Percentiles rank a stretch among this genome's conserved stretches.
Conservation (phyloP, 2,888 invertebrate genomes). For the Drosophila testacea region DNA sequence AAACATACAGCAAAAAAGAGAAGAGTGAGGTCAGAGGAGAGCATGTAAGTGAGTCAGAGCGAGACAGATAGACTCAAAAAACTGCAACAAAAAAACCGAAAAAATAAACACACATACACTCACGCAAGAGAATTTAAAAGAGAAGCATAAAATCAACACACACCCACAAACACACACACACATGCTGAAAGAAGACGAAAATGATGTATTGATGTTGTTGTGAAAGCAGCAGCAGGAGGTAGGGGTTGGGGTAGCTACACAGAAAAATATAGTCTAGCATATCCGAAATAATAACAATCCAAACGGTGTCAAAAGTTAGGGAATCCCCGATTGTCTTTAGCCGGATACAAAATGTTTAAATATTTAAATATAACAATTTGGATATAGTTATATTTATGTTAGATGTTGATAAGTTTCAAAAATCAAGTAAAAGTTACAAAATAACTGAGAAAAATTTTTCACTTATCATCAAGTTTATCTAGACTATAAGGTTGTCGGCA, state of each 20-base stretch:
- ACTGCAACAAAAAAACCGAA: slow-evolving; percentile 64
- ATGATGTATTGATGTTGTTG: slow-evolving; percentile 75
- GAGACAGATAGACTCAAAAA: slow-evolving; percentile 41
- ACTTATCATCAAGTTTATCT: no score
- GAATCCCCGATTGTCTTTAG: no score
- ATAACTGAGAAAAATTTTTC: no score
- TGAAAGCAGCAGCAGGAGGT: background rate
- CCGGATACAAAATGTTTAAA: no score
- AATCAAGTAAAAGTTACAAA: no score
- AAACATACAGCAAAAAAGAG: slow-evolving; percentile 48
- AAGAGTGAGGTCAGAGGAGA: background rate
- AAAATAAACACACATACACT: slow-evolving; percentile 31
- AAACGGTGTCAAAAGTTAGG: no score
- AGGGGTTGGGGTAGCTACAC: slow-evolving; percentile 1
- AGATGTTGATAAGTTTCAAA: no score
- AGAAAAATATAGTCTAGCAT: no score
- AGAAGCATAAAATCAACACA: slow-evolving; percentile 59
- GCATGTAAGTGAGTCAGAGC: slow-evolving; percentile 1
- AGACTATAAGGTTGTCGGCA: no score
- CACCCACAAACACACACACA: slow-evolving; percentile 46
- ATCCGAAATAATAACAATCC: no score
- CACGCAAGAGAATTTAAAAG: slow-evolving; percentile 52
- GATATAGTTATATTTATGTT: no score
- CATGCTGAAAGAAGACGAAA: slow-evolving; percentile 64
- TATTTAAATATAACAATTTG: no score